phyloP scores from a whole-genome alignment of 2,797 vertebrate genomes.

The Lindbergichthys nudifrons region DNA sequence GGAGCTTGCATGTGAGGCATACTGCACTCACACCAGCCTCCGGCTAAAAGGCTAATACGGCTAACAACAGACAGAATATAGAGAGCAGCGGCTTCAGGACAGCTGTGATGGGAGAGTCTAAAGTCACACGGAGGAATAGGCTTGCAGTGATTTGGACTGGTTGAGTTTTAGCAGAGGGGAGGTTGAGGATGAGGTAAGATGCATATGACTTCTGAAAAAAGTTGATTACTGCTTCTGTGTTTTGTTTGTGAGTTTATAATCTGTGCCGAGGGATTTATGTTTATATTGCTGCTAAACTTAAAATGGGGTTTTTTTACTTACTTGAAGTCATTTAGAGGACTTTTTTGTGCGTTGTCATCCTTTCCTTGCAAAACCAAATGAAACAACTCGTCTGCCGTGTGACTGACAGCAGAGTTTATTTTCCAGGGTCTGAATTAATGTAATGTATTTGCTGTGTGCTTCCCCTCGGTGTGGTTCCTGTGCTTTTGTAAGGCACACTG shows the following conservation, averaged over 20 bases:
- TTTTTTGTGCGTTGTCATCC: conserved; percentile 62
- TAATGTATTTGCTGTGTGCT: not conserved
- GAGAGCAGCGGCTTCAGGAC: conserved; percentile 23
- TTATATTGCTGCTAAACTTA: not conserved
- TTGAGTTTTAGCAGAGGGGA: conserved; percentile 39
- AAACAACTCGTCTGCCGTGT: not conserved
- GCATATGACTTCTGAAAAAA: not conserved
- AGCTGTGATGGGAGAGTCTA: conserved; percentile 31
- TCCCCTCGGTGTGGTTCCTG: conserved; percentile 7
- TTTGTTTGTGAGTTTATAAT: not conserved
- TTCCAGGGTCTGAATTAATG: not conserved
- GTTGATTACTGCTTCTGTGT: conserved; percentile 1
- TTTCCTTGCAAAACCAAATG: conserved; percentile 19
- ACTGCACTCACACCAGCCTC: conserved; percentile 18
- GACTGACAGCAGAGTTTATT: not conserved
- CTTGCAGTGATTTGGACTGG: conserved; percentile 36
- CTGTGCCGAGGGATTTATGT: conserved; percentile 3
- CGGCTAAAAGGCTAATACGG: conserved; percentile 57
- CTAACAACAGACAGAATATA: conserved; percentile 35
- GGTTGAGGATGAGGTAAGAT: conserved; percentile 41
- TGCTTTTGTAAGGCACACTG: conserved; percentile 24
- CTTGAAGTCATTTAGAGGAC: conserved; percentile 20
- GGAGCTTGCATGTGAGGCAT: conserved; percentile 38
- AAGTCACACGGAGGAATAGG: conserved; percentile 35
- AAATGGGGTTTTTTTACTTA: conserved; percentile 32